A percentile compares a stretch with the other conserved stretches of the same genome.
Evolutionary conservation across 2,113 vertebrate species (phyloP).

Genomic region (Mesembrinibis cayennensis): DNA sequence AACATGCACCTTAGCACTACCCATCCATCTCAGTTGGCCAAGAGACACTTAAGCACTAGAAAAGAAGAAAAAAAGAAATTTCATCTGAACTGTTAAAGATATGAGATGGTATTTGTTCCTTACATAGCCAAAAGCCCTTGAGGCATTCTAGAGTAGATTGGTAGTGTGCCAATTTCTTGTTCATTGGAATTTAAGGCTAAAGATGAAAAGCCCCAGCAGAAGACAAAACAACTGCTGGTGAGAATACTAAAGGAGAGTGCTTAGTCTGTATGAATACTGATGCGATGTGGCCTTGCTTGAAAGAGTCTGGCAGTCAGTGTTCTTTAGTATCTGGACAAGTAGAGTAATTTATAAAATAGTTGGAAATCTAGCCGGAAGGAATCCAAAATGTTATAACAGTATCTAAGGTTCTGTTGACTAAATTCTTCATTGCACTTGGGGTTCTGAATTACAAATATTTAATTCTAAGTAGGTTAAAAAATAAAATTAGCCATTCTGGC

Average conservation of each 20-base stretch:
- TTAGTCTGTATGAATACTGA: not conserved
- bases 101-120: not conserved
- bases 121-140: not conserved
- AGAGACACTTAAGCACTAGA: not conserved
- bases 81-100: not conserved
- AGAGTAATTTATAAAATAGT: not conserved
- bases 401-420: not conserved
- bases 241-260: constrained; percentile 5
- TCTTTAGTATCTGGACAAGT: not conserved
- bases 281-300: not conserved
- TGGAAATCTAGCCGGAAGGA: not conserved
- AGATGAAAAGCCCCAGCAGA: not conserved
- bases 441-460: not conserved
- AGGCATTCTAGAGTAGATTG: not conserved
- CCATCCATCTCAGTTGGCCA: not conserved
- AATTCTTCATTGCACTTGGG: not conserved
- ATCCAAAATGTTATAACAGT: not conserved
- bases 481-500: not conserved
- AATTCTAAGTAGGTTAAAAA: not conserved
- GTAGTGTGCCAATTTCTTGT: not conserved
- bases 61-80: not conserved
- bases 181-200: constrained; percentile 7
- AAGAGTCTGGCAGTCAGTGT: not conserved
- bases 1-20: not conserved
- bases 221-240: not conserved